Percentiles rank a stretch among this genome's conserved stretches.
Evolutionary conservation across 2,888 invertebrate species (phyloP).

Genomic region (Parapristionchus giblindavisi): DNA sequence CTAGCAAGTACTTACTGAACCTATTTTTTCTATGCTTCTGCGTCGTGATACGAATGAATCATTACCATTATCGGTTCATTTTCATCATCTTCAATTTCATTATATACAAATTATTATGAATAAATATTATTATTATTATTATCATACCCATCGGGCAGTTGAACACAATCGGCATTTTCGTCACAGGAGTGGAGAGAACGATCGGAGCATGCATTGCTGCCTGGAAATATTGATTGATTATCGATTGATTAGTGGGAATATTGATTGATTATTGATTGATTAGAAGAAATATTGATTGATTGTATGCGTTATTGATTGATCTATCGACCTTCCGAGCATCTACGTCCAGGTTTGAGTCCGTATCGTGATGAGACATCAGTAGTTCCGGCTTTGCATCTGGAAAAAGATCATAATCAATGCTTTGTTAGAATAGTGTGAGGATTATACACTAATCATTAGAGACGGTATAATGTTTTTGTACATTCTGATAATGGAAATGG

Average conservation of each 20-base stretch:
- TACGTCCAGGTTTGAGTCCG: slow-evolving; percentile 56
- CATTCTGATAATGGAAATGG: too few species aligned
- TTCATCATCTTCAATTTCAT: neutral
- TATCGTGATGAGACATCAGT: slow-evolving; percentile 62
- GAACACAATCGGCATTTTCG: slow-evolving; percentile 60
- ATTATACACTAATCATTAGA: too few species aligned
- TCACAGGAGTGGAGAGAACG: slow-evolving; percentile 58
- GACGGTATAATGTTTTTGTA: too few species aligned
- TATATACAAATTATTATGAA: neutral
- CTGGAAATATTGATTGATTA: slow-evolving; percentile 38
- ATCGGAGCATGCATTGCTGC: slow-evolving; percentile 56
- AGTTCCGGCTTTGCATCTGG: slow-evolving; percentile 55
- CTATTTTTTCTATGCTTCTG: too few species aligned
- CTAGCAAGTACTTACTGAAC: too few species aligned
- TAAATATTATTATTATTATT: neutral
- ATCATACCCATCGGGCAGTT: slow-evolving; percentile 50
- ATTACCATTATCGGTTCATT: neutral
- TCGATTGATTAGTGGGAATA: neutral
- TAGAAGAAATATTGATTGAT: neutral
- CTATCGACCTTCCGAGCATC: slow-evolving; percentile 54
- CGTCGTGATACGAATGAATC: too few species aligned
- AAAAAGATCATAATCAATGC: slow-evolving; percentile 37
- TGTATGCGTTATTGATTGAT: neutral
- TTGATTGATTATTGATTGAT: neutral
- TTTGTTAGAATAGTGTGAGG: too few species aligned